A percentile compares a stretch with the other conserved stretches of the same genome.
These are phyloP conservation scores for Passer montanus DNA, from an alignment of 2,113 vertebrate species.

Conservation along the genomic window DNA sequence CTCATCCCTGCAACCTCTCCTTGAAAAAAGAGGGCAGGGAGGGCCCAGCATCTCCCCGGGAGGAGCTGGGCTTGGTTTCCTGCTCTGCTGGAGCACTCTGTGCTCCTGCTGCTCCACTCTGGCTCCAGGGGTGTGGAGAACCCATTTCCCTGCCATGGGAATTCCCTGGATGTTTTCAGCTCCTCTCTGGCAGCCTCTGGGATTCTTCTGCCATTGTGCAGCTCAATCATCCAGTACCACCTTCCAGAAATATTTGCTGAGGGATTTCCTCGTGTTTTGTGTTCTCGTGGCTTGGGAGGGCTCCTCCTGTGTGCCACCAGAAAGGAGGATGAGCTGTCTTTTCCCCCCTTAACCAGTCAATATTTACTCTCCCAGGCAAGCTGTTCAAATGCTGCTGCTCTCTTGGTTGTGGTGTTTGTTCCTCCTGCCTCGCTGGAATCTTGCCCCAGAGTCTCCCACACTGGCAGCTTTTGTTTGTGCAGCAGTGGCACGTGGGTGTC, in stretches of 20 bases:
- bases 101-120: neutral
- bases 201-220: neutral
- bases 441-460: slow-evolving; percentile 28
- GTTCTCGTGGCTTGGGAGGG: neutral
- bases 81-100: neutral
- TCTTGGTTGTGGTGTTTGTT: slow-evolving; percentile 15
- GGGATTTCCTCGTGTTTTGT: neutral
- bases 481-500: neutral
- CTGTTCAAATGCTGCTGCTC: slow-evolving; percentile 14
- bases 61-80: neutral
- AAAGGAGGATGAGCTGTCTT: slow-evolving; percentile 11
- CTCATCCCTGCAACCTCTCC: neutral
- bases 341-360: slow-evolving; percentile 18
- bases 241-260: neutral
- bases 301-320: neutral
- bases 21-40: neutral
- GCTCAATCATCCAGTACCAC: neutral
- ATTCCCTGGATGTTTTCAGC: neutral
- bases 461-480: slow-evolving; percentile 29
- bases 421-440: slow-evolving; percentile 43
- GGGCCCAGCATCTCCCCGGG: no score
- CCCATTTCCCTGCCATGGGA: neutral
- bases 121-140: neutral
- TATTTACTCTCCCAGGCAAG: slow-evolving; percentile 45
- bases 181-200: neutral